Percentiles rank a stretch among this genome's conserved stretches.
These are phyloP conservation scores for Pseudomyrmex flavicornis DNA, from an alignment of 1,140 invertebrate species.

Conservation along the genomic window DNA sequence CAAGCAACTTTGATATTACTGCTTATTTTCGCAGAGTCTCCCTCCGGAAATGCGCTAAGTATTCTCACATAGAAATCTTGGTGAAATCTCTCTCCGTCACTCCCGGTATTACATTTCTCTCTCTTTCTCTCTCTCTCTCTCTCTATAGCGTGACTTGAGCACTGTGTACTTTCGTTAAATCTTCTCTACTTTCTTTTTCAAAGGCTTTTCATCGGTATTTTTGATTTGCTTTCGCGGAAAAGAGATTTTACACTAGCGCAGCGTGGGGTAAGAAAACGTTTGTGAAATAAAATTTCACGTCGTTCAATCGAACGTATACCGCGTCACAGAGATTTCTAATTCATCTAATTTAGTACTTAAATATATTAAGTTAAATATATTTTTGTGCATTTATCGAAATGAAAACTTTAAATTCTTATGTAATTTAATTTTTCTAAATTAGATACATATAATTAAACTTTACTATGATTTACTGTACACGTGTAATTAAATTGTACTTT, in stretches of 20 bases:
- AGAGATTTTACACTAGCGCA: background rate
- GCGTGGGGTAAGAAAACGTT: no score
- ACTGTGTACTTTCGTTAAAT: background rate
- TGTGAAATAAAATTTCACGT: no score
- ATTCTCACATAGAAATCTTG: background rate
- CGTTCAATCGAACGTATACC: no score
- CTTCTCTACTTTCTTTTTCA: background rate
- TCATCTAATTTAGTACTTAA: background rate
- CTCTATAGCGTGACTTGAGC: background rate
- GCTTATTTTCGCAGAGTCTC: constrained; percentile 40
- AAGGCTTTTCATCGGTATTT: background rate
- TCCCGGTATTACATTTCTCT: background rate
- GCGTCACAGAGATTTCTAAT: no score
- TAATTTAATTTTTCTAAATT: constrained; percentile 27
- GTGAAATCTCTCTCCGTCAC: background rate
- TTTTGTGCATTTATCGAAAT: background rate
- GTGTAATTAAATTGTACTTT: constrained; percentile 24
- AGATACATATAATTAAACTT: constrained; percentile 25
- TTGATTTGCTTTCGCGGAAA: background rate
- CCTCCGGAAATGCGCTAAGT: constrained; percentile 7
- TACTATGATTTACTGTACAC: background rate
- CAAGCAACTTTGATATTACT: constrained; percentile 48
- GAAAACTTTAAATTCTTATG: background rate
- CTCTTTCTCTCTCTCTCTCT: background rate
- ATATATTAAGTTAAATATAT: background rate